These are phyloP conservation scores for Ditula angustiorana DNA, from an alignment of 2,888 invertebrate genomes.

Conservation along the genomic window DNA sequence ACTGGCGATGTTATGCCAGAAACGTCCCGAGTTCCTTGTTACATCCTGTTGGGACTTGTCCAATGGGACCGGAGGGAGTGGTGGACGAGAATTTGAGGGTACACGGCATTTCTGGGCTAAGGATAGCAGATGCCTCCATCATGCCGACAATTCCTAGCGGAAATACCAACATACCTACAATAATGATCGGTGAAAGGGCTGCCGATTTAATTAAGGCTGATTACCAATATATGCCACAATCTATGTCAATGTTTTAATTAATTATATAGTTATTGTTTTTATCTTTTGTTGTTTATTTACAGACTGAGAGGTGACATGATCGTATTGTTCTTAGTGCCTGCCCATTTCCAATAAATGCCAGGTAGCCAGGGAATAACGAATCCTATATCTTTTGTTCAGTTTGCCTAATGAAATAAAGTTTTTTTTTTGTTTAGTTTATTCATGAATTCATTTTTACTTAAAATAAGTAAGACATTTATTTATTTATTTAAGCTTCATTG, in stretches of 20 bases:
- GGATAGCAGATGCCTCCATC: constrained; percentile 73
- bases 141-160: constrained; percentile 73
- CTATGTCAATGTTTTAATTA: constrained; percentile 6
- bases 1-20: constrained; percentile 87
- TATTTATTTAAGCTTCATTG: no score
- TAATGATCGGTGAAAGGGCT: constrained; percentile 78
- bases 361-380: no score
- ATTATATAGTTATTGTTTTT: not conserved
- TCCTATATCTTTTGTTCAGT: no score
- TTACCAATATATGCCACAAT: constrained; percentile 13
- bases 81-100: constrained; percentile 69
- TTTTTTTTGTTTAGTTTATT: no score
- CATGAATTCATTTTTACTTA: no score
- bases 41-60: constrained; percentile 84
- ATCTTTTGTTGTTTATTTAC: no score
- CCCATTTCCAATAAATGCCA: no score
- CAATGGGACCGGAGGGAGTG: constrained; percentile 70
- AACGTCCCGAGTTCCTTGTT: constrained; percentile 85
- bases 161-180: constrained; percentile 71
- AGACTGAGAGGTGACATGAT: no score
- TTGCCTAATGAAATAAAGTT: no score
- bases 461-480: no score
- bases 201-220: constrained; percentile 75
- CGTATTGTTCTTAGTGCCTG: no score
- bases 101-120: constrained; percentile 59